Evolutionary conservation across 1,140 invertebrate species (phyloP).

Genomic region (Megathymus violae): DNA sequence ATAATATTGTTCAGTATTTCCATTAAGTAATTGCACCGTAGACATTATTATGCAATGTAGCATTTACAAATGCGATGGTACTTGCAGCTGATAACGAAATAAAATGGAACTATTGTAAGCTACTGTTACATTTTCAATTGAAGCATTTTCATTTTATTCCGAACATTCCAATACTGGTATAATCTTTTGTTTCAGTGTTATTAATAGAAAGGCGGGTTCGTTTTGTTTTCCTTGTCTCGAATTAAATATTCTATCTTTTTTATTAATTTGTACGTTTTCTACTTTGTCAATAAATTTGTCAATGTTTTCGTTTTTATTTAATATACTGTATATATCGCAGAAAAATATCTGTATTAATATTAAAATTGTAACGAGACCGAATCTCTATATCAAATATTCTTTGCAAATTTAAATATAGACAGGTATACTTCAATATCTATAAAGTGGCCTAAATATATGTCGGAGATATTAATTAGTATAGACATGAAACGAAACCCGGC

Average conservation of each 20-base stretch:
- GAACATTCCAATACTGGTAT: slow-evolving; percentile 1
- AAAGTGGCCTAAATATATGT: too few species aligned
- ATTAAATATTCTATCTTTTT: background rate
- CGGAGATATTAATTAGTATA: too few species aligned
- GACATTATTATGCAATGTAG: background rate
- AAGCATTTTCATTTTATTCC: slow-evolving; percentile 1
- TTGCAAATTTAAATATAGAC: too few species aligned
- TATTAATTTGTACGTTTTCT: background rate
- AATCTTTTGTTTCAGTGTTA: slow-evolving; percentile 1
- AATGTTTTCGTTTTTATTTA: too few species aligned
- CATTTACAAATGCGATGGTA: slow-evolving; percentile 7
- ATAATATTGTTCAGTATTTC: slow-evolving; percentile 26
- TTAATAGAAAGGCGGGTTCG: background rate
- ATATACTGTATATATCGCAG: too few species aligned
- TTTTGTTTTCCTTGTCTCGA: background rate
- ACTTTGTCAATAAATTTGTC: background rate
- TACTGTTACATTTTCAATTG: background rate
- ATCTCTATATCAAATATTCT: too few species aligned
- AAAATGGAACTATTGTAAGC: slow-evolving; percentile 1
- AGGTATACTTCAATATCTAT: too few species aligned
- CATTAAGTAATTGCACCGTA: slow-evolving; percentile 24
- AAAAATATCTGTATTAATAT: too few species aligned
- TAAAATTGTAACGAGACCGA: too few species aligned
- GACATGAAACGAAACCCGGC: too few species aligned
- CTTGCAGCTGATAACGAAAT: background rate